Evolutionary conservation across 35 echinoderm and acorn worm species (phyloP).

Genomic region (Nesometra sesokonis): DNA sequence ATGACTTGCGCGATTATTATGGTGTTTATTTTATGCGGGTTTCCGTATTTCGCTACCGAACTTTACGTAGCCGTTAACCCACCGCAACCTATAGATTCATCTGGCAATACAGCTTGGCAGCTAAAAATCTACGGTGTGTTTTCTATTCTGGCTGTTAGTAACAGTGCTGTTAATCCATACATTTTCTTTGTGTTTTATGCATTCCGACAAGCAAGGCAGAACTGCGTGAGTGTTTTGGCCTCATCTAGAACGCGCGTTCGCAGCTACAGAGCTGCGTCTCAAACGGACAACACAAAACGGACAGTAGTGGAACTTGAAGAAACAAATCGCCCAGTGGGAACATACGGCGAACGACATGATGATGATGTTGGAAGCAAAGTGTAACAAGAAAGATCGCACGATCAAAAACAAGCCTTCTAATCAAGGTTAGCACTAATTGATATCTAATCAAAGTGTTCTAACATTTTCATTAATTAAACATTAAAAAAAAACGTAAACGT

Average conservation of each 20-base stretch:
- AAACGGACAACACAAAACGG: not conserved
- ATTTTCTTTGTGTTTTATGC: constrained; percentile 80
- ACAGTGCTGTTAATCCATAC: constrained; percentile 76
- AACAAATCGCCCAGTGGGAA: not conserved
- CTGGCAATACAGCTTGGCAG: not conserved
- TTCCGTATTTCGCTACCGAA: constrained; percentile 67
- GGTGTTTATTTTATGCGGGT: constrained; percentile 67
- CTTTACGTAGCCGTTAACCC: constrained; percentile 38
- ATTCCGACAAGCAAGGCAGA: not conserved
- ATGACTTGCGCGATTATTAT: constrained; percentile 92
- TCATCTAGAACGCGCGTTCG: not conserved
- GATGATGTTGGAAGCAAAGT: not conserved
- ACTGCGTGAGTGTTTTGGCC: not conserved
- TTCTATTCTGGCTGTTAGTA: constrained; percentile 61
- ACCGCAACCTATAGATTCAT: not conserved
- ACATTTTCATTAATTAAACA: not conserved
- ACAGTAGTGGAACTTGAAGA: not conserved
- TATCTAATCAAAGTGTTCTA: not conserved
- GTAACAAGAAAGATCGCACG: not conserved
- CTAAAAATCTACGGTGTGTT: constrained; percentile 47
- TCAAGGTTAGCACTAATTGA: not conserved
- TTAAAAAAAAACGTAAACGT: not conserved
- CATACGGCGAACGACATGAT: not conserved
- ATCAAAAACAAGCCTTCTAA: not conserved
- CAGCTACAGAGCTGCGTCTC: not conserved